Conservation (phyloP, 1,140 invertebrate species). For the Agrypnia vestita region DNA sequence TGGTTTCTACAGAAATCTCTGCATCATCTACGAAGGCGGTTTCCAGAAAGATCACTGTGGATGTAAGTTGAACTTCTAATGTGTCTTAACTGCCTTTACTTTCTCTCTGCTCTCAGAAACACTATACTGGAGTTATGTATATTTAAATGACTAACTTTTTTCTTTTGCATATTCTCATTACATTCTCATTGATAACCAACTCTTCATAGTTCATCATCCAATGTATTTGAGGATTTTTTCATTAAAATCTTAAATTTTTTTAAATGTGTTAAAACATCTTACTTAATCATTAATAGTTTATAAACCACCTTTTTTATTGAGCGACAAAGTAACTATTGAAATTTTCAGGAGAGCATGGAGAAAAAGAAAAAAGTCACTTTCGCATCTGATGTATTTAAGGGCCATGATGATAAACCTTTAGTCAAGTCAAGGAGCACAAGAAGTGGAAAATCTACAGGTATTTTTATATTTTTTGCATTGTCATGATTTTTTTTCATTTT, state of each 20-base stretch:
- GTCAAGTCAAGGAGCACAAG: conserved; percentile 8
- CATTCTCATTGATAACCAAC: no score
- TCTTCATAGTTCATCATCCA: no score
- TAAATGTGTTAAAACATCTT: conserved; percentile 14
- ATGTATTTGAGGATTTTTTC: no score
- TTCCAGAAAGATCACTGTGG: no score
- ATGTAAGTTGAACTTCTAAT: not conserved
- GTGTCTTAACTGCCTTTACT: not conserved
- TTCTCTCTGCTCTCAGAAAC: not conserved
- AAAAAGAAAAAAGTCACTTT: conserved; percentile 54
- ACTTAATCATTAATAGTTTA: not conserved
- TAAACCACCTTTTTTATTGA: not conserved
- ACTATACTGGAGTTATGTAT: not conserved
- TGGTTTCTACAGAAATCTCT: no score
- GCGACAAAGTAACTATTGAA: not conserved
- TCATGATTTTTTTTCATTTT: no score
- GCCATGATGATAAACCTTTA: not conserved
- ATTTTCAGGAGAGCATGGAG: conserved; percentile 31
- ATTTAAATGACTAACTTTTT: not conserved
- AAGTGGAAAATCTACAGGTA: conserved; percentile 15
- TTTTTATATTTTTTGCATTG: not conserved
- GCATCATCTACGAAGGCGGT: no score
- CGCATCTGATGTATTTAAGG: conserved; percentile 22
- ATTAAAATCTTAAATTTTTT: no score
- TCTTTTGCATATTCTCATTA: no score